These are phyloP conservation scores for Coendou prehensilis DNA, from an alignment of 2,797 vertebrate genomes.

Conservation along the genomic window DNA sequence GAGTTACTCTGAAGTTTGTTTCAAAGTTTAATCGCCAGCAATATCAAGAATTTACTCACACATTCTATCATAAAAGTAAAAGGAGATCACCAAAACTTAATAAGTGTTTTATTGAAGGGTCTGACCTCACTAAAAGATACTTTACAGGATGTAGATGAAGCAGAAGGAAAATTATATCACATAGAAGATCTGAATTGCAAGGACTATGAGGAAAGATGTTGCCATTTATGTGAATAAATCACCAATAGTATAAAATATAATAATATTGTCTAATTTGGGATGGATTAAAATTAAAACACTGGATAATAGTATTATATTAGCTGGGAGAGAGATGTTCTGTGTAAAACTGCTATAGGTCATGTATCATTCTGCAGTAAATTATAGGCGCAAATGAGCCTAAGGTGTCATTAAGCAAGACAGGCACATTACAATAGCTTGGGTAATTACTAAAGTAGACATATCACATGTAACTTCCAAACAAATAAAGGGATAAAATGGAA, in stretches of 20 bases:
- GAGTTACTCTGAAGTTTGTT: slow-evolving; percentile 40
- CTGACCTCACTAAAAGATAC: not conserved
- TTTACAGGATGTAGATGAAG: not conserved
- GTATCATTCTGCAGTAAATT: not conserved
- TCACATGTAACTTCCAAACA: not conserved
- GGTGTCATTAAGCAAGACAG: slow-evolving; percentile 1
- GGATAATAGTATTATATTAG: not conserved
- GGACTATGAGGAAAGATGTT: not conserved
- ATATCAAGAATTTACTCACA: slow-evolving; percentile 36
- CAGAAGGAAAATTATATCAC: not conserved
- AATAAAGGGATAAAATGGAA: not conserved
- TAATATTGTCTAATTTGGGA: not conserved
- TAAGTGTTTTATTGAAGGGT: not conserved
- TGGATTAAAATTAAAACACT: not conserved
- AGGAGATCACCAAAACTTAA: not conserved
- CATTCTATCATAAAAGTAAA: not conserved
- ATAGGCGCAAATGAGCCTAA: not conserved
- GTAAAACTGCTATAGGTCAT: not conserved
- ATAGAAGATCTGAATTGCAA: not conserved
- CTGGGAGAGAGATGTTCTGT: not conserved
- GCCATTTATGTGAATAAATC: not conserved
- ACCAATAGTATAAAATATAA: not conserved
- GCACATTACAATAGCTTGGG: not conserved
- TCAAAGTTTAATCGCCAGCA: slow-evolving; percentile 34
- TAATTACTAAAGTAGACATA: not conserved